Evolutionary conservation across 2,888 invertebrate species (phyloP), one percentile per base, ranked within the genome.

Genomic region (Mesodorylaimus sp.): DNA sequence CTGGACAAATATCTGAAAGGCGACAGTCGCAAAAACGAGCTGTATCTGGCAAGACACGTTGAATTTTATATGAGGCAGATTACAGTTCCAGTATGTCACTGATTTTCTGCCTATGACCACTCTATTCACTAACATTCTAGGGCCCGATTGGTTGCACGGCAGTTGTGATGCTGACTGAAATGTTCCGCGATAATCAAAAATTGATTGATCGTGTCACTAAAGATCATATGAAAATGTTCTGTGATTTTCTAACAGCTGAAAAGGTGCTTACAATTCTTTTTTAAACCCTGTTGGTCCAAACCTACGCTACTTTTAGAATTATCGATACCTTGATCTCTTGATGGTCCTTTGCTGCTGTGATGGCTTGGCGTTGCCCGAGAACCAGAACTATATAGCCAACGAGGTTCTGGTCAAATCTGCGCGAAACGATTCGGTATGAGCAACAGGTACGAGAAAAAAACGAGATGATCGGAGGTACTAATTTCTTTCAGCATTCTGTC

Each of bases 1-100:
- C 55, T 67, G 48, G 60, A 64, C 57, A 60, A 61, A 1, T 68
- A 67, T 50, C 55, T 67, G 48, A 60, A 60, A 59, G 67, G 67
- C 1, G 56, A 68, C 57, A 65, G 66, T 27, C 54, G 66, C 23
- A 67, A 67, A 55, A 67, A 67, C 57, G 67, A 67, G 51, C 57
- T 67, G 44, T 67, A 67, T 56, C 64, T 67, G 23, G 67, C 66
- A 29, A 64, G 67, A 49, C 63, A 67, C 55, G 65, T 67, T 41
- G 63, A 64, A 52, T 68, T 69, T 60, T 69, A 69, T 57, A 65
- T 68, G 55, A 65, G 64, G 2, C 68, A 69, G 54, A 66, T 67
- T 52, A 63, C 63, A 19, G 68, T 67, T 53, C 67, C 67, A 62
- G 67, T 68, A 54, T 50, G 52, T 50, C 36, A 2, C 41, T 45